Evolutionary conservation across 2,888 invertebrate species (phyloP), one percentile per base, ranked within the genome.

Genomic region (Mamestra brassicae): DNA sequence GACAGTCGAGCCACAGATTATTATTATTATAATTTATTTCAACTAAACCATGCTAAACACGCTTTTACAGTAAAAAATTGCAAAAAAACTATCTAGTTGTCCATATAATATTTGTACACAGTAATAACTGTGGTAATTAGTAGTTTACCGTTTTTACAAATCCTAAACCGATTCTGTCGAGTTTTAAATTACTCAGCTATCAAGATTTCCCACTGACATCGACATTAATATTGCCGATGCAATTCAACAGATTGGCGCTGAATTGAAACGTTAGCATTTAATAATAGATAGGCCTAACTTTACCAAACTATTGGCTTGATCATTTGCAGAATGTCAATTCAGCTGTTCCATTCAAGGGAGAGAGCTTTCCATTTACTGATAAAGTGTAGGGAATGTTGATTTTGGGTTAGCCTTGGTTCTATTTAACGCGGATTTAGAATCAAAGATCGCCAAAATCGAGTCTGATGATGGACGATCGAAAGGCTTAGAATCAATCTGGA

Each of bases 311-410:
- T 57, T 26, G 36, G 10, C 64, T 71, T 74, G 60, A 55, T 78
- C 75, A 74, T 61, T 78, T 78, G 38, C 2, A 3, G 64, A 68
- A 58, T 64, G 67, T 81, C 60, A 66, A 76, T 52, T 78, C 75
- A 78, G 81, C 81, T 34, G 36, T 42, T 52, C 34, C 10, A 52
- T 67, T 67, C 26, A 60, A 64, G 60, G 38, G 6, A 7, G 38
- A 64, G 34, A n/a, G 34, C 36, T 64, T 76, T 60, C 42, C 50
- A 62, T 65, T 77, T 68, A 34, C 15, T 55, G 58, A 55, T 52
- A 10, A n/a, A 62, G 17, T 52, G 38, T 45, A 62, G 26, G 42
- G 7, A 13, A 26, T 50, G 50, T 64, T 74, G 34, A 47, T 64
- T 72, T 65, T 65, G 38, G 36, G 42, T 42, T n/a, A 13, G 17